Evolutionary conservation across 1,140 invertebrate genomes (phyloP), one percentile per base, ranked within the genome.

Genomic region (Euwallacea similis): DNA sequence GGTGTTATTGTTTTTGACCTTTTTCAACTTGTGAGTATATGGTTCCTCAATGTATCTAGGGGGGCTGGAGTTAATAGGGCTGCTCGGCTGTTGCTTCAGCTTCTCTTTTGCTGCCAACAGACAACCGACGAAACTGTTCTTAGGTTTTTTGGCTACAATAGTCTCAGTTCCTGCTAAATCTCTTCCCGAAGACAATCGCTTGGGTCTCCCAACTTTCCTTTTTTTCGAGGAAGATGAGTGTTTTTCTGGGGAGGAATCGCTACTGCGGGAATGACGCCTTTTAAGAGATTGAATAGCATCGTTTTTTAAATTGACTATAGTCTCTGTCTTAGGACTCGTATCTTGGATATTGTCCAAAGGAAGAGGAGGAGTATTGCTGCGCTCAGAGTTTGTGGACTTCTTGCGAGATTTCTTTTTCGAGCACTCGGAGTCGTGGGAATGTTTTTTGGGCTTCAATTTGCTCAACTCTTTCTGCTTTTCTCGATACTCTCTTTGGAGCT

Each of bases 381-480:
- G 73, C 54, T 79, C 76, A 16, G 76, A 76, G 44, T 75, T 64
- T 3, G 71, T 78, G 10, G 79, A 79, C 64, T 81, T 82, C 66
- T 84, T 79, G 69, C 83, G 78, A 73, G 63, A 80, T 77, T 69
- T 80, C 76, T 84, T 83, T 73, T 84, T 83, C 2, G 69, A 69
- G 50, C 74, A 74, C 6, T 78, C 76, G 4, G 21, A 33, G 21
- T 33, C 21, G 16, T 72, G 70, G 0, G 82, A 80, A 7, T 83
- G 81, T 60, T 85, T 86, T 73, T 84, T 87, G 4, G 84, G 84
- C 68, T 83, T 87, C 15, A 96, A 83, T 72, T 90, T 90, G 44
- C 88, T 88, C 2, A 95, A 80, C 80, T 95, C 92, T 61, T 87
- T 88, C 79, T 94, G 91, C 79, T 93, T 94, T 76, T 95, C 92